phyloP scores from a whole-genome alignment of 2,113 vertebrate genomes.

The Stomatorhinus ivindoensis region DNA sequence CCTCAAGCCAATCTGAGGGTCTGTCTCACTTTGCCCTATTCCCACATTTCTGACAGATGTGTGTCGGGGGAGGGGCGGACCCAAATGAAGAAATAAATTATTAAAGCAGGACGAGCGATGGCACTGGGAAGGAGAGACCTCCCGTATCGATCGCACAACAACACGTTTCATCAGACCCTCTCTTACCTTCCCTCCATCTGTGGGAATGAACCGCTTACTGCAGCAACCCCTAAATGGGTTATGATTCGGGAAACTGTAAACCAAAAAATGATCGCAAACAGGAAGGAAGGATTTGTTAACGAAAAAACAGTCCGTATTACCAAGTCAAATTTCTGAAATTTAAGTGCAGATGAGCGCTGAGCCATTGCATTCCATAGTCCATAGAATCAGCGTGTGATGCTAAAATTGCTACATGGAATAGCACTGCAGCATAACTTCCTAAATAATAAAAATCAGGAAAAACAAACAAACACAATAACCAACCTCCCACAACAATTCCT shows the following conservation, averaged over 20 bases:
- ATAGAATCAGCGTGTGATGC: not conserved
- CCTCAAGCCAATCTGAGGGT: constrained; percentile 1
- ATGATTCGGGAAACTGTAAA: not conserved
- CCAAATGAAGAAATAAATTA: not conserved
- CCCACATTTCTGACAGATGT: constrained; percentile 1
- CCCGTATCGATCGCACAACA: not conserved
- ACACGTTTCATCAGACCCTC: not conserved
- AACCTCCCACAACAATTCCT: not conserved
- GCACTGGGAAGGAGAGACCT: not conserved
- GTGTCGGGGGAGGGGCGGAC: not conserved
- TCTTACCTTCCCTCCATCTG: not conserved
- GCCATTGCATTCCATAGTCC: not conserved
- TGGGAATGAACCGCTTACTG: not conserved
- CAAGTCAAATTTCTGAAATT: not conserved
- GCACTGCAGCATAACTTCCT: not conserved
- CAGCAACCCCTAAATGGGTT: not conserved
- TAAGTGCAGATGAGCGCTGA: not conserved
- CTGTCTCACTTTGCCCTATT: constrained; percentile 5
- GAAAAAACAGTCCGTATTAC: not conserved
- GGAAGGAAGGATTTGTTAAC: not conserved
- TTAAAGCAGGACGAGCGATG: not conserved
- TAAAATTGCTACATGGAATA: not conserved
- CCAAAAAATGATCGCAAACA: not conserved
- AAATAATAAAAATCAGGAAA: not conserved
- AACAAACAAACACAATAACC: not conserved